phyloP scores from a whole-genome alignment of 2,113 vertebrate species.

The Antechinus flavipes region DNA sequence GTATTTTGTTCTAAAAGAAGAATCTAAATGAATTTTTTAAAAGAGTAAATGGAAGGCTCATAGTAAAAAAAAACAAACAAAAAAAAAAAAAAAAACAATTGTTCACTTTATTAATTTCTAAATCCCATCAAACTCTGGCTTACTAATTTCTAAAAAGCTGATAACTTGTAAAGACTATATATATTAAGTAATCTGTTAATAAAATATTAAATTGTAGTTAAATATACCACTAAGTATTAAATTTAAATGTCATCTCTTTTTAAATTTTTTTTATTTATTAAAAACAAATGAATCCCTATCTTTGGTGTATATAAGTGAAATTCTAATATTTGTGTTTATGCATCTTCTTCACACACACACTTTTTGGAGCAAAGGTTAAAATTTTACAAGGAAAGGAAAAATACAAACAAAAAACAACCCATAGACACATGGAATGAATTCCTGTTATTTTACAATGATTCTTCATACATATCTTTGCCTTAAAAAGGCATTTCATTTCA shows the following conservation, averaged over 20 bases:
- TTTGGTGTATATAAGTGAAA: neutral
- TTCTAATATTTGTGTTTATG: neutral
- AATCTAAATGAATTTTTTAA: neutral
- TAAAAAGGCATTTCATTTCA: neutral
- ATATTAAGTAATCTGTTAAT: neutral
- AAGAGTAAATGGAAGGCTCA: neutral
- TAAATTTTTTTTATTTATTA: conserved; percentile 29
- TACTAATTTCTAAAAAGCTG: neutral
- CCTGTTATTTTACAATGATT: neutral
- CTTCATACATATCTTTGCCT: neutral
- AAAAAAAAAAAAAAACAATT: neutral
- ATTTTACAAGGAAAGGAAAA: conserved; percentile 24
- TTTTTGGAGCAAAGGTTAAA: neutral
- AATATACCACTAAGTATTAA: neutral
- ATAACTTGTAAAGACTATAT: neutral
- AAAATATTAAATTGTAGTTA: conserved; percentile 40
- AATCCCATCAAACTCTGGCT: neutral
- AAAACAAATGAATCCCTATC: conserved; percentile 1
- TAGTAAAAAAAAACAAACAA: no score
- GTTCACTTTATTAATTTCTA: neutral
- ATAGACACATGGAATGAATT: neutral
- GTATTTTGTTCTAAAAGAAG: neutral
- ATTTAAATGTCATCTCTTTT: conserved; percentile 7
- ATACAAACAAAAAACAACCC: neutral
- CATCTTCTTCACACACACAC: neutral